Conservation (phyloP, 2,797 vertebrate genomes). For the Phrynocephalus guinanensis region DNA sequence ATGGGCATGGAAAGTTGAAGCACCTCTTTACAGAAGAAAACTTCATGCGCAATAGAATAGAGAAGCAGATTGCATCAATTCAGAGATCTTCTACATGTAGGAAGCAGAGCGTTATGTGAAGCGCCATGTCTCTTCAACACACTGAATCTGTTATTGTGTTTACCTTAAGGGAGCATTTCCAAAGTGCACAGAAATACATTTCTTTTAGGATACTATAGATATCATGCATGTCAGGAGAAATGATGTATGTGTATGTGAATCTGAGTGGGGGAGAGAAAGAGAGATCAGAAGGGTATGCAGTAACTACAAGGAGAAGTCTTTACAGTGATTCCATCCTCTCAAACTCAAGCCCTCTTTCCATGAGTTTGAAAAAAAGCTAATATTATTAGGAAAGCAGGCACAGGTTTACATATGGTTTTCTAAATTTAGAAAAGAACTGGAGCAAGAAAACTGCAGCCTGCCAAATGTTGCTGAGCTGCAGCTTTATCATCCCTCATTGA, state of each 20-base stretch:
- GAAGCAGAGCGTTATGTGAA: neutral
- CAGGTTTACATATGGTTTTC: too few relatives aligned
- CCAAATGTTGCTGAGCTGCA: neutral
- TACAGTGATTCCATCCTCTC: neutral
- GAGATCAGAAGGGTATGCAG: neutral
- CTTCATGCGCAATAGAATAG: neutral
- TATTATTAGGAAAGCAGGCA: neutral
- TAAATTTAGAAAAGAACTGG: neutral
- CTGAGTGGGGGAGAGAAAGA: neutral
- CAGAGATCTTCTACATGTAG: neutral
- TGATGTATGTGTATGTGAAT: too few relatives aligned
- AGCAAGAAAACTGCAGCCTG: neutral
- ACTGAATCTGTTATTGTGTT: neutral
- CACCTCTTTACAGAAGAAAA: neutral
- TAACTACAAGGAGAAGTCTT: neutral
- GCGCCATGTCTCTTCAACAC: neutral
- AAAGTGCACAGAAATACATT: neutral
- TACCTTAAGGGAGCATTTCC: neutral
- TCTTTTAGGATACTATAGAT: neutral
- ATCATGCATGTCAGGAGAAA: neutral
- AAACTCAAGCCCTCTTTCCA: neutral
- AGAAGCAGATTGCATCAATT: neutral
- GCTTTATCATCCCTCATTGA: neutral
- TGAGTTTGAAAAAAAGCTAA: neutral
- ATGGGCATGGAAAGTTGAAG: neutral